A percentile compares a stretch with the other conserved stretches of the same genome.
Evolutionary conservation across 2,888 invertebrate species (phyloP).

Genomic region (Cordilura impudica): DNA sequence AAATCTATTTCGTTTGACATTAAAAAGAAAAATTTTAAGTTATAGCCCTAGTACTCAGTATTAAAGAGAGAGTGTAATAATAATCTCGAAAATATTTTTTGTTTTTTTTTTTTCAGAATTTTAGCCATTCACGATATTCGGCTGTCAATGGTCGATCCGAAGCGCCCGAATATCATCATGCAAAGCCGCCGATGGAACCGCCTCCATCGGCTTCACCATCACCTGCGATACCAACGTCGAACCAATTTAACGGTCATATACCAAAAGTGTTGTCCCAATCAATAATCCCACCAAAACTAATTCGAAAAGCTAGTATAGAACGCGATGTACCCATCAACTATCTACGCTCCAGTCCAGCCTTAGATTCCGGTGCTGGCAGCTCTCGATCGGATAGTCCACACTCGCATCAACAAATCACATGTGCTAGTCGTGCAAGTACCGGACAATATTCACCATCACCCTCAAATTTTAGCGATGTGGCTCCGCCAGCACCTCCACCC

Average conservation of each 20-base stretch:
- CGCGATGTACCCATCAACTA: conserved; percentile 83
- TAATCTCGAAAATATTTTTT: neutral
- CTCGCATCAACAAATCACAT: conserved; percentile 82
- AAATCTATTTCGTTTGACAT: no score
- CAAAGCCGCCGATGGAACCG: conserved; percentile 74
- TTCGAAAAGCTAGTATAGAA: conserved; percentile 92
- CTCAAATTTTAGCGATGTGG: conserved; percentile 80
- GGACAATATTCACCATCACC: conserved; percentile 80
- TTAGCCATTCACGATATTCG: conserved; percentile 74
- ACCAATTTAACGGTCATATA: conserved; percentile 75
- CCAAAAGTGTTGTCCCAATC: conserved; percentile 79
- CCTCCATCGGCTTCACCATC: conserved; percentile 73
- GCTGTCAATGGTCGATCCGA: conserved; percentile 74
- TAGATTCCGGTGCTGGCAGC: conserved; percentile 92
- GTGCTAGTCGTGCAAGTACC: conserved; percentile 78
- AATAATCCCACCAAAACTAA: conserved; percentile 85
- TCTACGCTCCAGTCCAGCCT: conserved; percentile 90
- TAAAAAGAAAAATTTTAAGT: no score
- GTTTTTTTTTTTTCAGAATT: conserved; percentile 69
- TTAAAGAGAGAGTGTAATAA: no score
- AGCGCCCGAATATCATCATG: conserved; percentile 74
- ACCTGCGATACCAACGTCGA: conserved; percentile 69
- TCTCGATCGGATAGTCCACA: conserved; percentile 94
- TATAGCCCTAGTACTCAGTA: no score
- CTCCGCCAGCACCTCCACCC: conserved; percentile 86